These are phyloP conservation scores for Coturnix japonica DNA, from an alignment of 2,113 vertebrate genomes.

Conservation along the genomic window DNA sequence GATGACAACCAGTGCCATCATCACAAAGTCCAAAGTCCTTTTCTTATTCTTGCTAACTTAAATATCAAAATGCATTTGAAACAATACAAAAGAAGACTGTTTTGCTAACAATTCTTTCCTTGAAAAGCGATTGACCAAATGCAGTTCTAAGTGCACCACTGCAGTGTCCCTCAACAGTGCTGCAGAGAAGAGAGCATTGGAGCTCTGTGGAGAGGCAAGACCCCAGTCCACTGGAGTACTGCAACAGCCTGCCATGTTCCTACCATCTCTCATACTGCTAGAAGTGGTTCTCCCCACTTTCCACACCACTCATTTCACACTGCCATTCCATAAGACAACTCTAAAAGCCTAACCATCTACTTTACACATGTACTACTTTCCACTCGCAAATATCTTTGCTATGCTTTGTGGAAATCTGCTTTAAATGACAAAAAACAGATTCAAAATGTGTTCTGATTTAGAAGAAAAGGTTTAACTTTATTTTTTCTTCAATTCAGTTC, in stretches of 20 bases:
- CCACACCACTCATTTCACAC: neutral
- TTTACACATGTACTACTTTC: neutral
- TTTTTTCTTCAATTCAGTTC: neutral
- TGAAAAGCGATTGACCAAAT: neutral
- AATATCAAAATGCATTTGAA: neutral
- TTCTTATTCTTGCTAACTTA: neutral
- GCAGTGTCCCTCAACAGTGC: neutral
- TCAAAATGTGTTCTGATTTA: neutral
- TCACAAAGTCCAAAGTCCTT: neutral
- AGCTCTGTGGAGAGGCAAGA: neutral
- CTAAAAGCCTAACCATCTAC: constrained; percentile 23
- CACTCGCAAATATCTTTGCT: neutral
- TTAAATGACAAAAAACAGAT: neutral
- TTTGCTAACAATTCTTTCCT: neutral
- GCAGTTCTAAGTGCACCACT: rapidly evolving
- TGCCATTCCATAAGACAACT: neutral
- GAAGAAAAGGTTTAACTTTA: neutral
- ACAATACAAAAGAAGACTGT: neutral
- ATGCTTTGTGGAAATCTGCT: neutral
- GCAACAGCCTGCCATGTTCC: neutral
- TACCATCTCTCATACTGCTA: neutral
- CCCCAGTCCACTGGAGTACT: rapidly evolving
- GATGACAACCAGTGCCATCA: neutral
- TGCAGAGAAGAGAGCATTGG: rapidly evolving
- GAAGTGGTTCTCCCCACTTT: neutral